These are phyloP conservation scores for Choloepus hoffmanni DNA, from an alignment of 2,113 vertebrate species.

Conservation along the genomic window DNA sequence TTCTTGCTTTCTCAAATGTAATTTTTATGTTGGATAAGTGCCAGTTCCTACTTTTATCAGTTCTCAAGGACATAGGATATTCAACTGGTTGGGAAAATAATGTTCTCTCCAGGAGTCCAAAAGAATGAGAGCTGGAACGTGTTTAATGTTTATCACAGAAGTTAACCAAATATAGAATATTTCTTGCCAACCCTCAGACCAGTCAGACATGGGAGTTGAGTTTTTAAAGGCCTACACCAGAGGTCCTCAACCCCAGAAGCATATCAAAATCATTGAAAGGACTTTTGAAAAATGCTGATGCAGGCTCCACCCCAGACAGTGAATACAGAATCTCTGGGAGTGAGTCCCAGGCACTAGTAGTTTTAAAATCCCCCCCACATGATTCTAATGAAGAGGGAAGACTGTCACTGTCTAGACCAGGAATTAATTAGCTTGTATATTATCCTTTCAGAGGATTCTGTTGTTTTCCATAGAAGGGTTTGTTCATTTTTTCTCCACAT, in stretches of 20 bases:
- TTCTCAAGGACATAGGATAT: not conserved
- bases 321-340: not conserved
- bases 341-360: not conserved
- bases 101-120: not conserved
- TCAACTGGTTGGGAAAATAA: conserved; percentile 20
- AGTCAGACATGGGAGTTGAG: not conserved
- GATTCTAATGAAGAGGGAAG: conserved; percentile 36
- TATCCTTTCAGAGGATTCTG: not conserved
- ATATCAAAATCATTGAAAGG: not conserved
- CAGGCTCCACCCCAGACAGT: not conserved
- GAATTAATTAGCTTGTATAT: not conserved
- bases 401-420: not conserved
- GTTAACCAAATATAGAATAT: not conserved
- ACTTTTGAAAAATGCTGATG: not conserved
- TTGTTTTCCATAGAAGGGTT: not conserved
- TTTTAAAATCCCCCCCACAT: not conserved
- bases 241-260: not conserved
- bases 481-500: not conserved
- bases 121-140: not conserved
- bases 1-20: not conserved
- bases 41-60: not conserved
- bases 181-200: not conserved
- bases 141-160: conserved; percentile 9
- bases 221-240: not conserved
- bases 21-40: not conserved